These are phyloP conservation scores for Sympetrum striolatum DNA, from an alignment of 2,888 invertebrate genomes.

Conservation along the genomic window DNA sequence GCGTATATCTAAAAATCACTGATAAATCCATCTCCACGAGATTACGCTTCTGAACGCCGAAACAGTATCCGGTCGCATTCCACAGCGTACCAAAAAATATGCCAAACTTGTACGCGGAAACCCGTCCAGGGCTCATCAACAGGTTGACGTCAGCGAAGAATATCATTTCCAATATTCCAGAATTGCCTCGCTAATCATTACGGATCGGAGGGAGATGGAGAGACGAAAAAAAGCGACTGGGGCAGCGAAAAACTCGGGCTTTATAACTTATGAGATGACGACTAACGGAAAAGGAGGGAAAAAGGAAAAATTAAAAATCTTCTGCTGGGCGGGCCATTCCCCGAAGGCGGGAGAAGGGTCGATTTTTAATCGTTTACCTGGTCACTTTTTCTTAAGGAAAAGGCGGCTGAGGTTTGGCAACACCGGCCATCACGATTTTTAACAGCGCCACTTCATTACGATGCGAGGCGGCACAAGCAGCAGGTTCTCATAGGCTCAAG, in stretches of 20 bases:
- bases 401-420: not conserved
- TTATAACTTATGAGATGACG: not conserved
- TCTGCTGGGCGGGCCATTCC: not conserved
- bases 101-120: not conserved
- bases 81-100: no score
- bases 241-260: not conserved
- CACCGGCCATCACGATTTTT: not conserved
- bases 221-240: not conserved
- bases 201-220: not conserved
- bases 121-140: not conserved
- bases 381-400: not conserved
- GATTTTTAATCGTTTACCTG: not conserved
- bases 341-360: not conserved
- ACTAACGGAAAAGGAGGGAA: not conserved
- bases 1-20: no score
- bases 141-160: not conserved
- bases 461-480: not conserved
- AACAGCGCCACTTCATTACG: not conserved
- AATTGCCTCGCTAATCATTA: not conserved
- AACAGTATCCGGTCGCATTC: no score
- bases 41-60: no score
- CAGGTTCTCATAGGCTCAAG: not conserved
- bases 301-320: not conserved
- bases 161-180: not conserved
- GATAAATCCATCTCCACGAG: no score